A percentile compares a stretch with the other conserved stretches of the same genome.
Evolutionary conservation across 1,140 invertebrate species (phyloP).

Genomic region (Saxidomus purpurata): DNA sequence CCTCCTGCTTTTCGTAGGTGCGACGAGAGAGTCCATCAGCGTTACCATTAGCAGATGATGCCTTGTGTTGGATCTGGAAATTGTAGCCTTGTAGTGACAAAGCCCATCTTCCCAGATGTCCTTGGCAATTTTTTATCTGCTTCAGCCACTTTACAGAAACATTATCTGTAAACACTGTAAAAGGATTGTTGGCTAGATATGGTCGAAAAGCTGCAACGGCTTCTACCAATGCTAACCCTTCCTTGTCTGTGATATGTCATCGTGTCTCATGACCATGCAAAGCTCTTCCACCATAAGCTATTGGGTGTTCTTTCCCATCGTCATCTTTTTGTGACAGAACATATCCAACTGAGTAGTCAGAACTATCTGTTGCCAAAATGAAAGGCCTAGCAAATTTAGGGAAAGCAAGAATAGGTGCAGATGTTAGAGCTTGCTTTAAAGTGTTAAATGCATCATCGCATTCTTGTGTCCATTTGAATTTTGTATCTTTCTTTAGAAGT

Average conservation of each 20-base stretch:
- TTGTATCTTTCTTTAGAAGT: background rate
- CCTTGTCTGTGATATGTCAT: slow-evolving; percentile 19
- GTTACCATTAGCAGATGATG: background rate
- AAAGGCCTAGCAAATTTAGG: background rate
- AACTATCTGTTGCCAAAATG: background rate
- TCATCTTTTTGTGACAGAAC: slow-evolving; percentile 55
- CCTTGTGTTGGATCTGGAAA: slow-evolving; percentile 1
- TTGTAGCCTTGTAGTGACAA: slow-evolving; percentile 46
- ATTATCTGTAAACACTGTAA: slow-evolving; percentile 58
- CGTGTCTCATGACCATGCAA: slow-evolving; percentile 5
- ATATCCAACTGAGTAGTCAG: slow-evolving; percentile 37
- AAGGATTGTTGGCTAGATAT: slow-evolving; percentile 3
- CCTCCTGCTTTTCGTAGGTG: background rate
- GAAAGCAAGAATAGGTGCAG: slow-evolving; percentile 11
- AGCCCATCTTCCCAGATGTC: slow-evolving; percentile 29
- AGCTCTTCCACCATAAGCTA: slow-evolving; percentile 13
- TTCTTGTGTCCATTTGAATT: slow-evolving; percentile 18
- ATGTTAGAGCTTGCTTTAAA: background rate
- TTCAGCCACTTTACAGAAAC: slow-evolving; percentile 11
- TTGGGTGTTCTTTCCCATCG: slow-evolving; percentile 23
- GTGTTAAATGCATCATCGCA: slow-evolving; percentile 4
- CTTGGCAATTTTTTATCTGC: background rate
- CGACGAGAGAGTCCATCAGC: background rate
- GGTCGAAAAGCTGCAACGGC: slow-evolving; percentile 18
- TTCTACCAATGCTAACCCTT: slow-evolving; percentile 52